Evolutionary conservation across 92 coral and sea anemone species (phyloP), one percentile per base, ranked within the genome.

Genomic region (Virgularia gustaviana): DNA sequence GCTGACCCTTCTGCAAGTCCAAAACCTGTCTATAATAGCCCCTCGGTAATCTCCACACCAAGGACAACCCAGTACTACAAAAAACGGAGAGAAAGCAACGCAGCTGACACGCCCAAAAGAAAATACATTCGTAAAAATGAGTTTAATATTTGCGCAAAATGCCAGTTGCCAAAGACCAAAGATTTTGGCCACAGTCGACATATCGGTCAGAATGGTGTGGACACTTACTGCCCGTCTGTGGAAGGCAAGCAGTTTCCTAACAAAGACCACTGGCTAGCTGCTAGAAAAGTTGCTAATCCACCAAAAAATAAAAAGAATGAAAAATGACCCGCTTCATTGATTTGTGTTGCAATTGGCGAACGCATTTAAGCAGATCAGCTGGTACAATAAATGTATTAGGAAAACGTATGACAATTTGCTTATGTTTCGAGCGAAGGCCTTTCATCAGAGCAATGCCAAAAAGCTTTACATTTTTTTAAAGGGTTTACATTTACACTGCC

Each of bases 141-240:
- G 3, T 60, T 60, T 31, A 60, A 60, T 19, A 35, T 31, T 24
- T 60, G 66, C 19, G 22, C 11, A 42, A 42, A 7, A 27, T 60
- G 66, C 18, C 30, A 57, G 16, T 8, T 28, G 5, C 63, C 63
- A 9, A 57, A 57, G 37, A 57, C 63, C 8, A 20, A 57, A 41
- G 72, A 57, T 19, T 73, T 37, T 57, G 79, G 79, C 34, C 79
- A 73, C 49, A 57, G 79, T 27, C 9, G 54, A 9, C 70, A 73
- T 24, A 39, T 39, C 1, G 72, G 79, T 32, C 57, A 57, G 6
- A 29, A 54, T 36, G 72, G 79, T 8, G 4, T 59, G 22, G 71
- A 57, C 28, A 73, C 79, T 4, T 73, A 37, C 29, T 73, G 79
- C 30, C 79, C 79, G 12, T 11, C 72, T 11, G 71, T 73, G 16